Base-by-base conservation (phyloP, 2,888 invertebrate species). In the Rhaphigaster nebulosa region DNA sequence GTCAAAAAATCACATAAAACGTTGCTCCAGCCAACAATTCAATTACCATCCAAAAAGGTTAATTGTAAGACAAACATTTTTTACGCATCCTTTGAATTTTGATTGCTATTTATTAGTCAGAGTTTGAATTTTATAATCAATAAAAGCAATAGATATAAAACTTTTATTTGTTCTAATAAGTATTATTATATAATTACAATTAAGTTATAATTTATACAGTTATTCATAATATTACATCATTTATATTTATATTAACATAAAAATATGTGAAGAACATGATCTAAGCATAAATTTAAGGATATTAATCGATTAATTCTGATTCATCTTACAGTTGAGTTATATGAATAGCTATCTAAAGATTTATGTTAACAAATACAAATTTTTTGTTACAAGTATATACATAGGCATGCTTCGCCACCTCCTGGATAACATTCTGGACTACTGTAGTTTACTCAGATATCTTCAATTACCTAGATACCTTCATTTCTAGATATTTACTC, bases 181-280 rank as follows among this genome's bases (percentile, higher is more conserved):
- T 65, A 29, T 65, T 65, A 29, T 65, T 65, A 65, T 15, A 65
- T 65, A 65, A 65, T 65, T 65, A 65, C 65, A 65, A 65, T 65
- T 29, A 65, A 65, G 15, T 29, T 29, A 65, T 65, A 29, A n/a
- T 65, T 65, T 65, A 18, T 65, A 65, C 65, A 65, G 65, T 65
- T 65, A 65, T 65, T 65, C 29, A 29, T 65, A 65, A 29, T 29
- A 65, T 65, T 65, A 65, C 65, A 65, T 65, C 29, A 29, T 4
- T 13, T 29, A 65, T 18, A 65, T 29, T 65, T 29, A 65, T 34
- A 65, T 13, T 29, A 65, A 65, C 29, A 65, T 65, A 29, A 65
- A 65, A 13, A 29, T 65, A 29, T n/a, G 13, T 29, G 6, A 65
- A 65, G 29, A 65, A 29, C n/a, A 29, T 65, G 65, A 65, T 29